phyloP scores from a whole-genome alignment of 2,113 vertebrate species.

The Xerus inauris region DNA sequence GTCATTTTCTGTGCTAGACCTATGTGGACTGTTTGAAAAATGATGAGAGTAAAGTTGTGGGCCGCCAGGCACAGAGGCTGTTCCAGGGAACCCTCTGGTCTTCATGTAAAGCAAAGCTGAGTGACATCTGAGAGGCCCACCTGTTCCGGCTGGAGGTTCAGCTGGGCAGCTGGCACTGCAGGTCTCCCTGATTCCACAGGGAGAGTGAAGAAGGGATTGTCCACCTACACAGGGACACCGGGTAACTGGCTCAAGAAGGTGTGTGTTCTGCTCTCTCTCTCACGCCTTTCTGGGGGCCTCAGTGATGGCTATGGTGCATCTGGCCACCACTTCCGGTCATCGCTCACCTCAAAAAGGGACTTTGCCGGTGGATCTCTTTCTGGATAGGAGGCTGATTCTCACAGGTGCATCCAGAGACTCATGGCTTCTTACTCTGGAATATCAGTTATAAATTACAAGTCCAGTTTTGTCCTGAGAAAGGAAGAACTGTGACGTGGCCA shows the following conservation, averaged over 20 bases:
- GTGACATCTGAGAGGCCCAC: fast-evolving
- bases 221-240: fast-evolving
- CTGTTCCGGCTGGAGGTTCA: background rate
- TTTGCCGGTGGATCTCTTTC: background rate
- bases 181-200: fast-evolving
- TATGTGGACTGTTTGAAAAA: background rate
- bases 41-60: background rate
- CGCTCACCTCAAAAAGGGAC: background rate
- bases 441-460: background rate
- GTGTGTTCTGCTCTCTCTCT: background rate
- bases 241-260: background rate
- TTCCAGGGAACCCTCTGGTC: background rate
- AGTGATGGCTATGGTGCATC: background rate
- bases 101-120: background rate
- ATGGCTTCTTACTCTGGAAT: background rate
- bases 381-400: background rate
- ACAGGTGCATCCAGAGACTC: background rate
- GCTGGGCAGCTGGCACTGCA: background rate
- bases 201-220: background rate
- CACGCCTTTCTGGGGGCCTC: background rate
- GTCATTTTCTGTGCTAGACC: background rate
- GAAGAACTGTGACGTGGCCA: fast-evolving
- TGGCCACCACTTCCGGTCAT: fast-evolving
- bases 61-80: no score
- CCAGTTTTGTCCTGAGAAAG: background rate